Percentiles rank a stretch among this genome's conserved stretches.
These are phyloP conservation scores for Ploceus nigricollis DNA, from an alignment of 2,113 vertebrate genomes.

Conservation along the genomic window DNA sequence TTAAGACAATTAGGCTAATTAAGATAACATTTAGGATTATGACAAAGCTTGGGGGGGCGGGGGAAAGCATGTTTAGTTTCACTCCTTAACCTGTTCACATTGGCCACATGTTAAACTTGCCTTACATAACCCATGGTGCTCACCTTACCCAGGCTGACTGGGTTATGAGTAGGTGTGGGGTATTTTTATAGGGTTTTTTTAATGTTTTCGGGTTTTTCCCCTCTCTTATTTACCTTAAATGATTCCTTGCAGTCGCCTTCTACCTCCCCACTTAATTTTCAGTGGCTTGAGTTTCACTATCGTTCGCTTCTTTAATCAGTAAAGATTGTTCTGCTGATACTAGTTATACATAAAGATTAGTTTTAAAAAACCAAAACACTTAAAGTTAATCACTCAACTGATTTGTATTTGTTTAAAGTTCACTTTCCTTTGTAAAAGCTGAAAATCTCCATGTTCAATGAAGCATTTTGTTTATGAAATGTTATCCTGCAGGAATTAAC, in stretches of 20 bases:
- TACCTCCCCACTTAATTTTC: not conserved
- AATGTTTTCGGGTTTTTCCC: rapidly evolving
- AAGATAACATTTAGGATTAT: slow-evolving; percentile 49
- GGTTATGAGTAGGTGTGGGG: not conserved
- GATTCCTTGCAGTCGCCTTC: not conserved
- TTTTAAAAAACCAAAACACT: not conserved
- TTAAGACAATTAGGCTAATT: slow-evolving; percentile 49
- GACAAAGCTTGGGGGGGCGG: not conserved
- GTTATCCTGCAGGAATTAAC: slow-evolving; percentile 59
- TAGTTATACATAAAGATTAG: slow-evolving; percentile 38
- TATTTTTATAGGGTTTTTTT: not conserved
- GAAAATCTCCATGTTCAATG: slow-evolving; percentile 59
- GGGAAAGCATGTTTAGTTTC: not conserved
- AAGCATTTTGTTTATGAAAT: slow-evolving; percentile 67
- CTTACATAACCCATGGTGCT: not conserved
- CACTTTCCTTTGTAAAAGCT: slow-evolving; percentile 56
- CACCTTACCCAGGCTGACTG: not conserved
- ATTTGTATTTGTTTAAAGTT: slow-evolving; percentile 63
- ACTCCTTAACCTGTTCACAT: not conserved
- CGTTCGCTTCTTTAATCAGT: slow-evolving; percentile 11
- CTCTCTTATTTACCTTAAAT: not conserved
- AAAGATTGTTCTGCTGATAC: slow-evolving; percentile 45
- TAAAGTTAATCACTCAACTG: slow-evolving; percentile 56
- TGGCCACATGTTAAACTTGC: not conserved
- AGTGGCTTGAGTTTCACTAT: not conserved